phyloP scores from a whole-genome alignment of 1,140 invertebrate genomes.

The Penaeus japonicus region DNA sequence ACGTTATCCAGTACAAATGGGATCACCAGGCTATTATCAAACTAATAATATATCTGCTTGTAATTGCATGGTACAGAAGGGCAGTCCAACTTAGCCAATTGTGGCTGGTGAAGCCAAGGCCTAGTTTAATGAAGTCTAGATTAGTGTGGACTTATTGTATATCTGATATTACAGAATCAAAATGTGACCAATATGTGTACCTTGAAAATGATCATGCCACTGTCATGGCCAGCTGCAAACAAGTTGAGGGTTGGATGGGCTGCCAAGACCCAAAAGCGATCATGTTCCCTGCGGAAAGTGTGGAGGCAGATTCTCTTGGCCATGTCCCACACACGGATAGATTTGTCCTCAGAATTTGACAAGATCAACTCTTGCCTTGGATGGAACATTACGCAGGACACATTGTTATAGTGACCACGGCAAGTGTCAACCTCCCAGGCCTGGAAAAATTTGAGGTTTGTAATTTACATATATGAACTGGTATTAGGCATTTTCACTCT shows the following conservation, averaged over 20 bases:
- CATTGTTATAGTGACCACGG: slow-evolving; percentile 99
- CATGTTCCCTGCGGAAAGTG: slow-evolving; percentile 94
- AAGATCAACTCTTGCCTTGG: slow-evolving; percentile 96
- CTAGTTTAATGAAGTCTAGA: neutral
- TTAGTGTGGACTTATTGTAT: neutral
- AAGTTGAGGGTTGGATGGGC: slow-evolving; percentile 79
- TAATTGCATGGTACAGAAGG: no score
- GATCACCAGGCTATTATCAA: no score
- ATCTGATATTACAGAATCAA: neutral
- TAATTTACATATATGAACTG: neutral
- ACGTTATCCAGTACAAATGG: no score
- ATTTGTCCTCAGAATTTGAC: slow-evolving; percentile 95
- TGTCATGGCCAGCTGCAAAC: slow-evolving; percentile 93
- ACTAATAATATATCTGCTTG: no score
- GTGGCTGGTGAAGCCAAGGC: slow-evolving; percentile 16
- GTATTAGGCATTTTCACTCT: neutral
- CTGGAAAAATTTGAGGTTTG: slow-evolving; percentile 62
- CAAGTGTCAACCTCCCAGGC: slow-evolving; percentile 99
- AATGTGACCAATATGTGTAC: slow-evolving; percentile 21
- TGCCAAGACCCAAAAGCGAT: slow-evolving; percentile 92
- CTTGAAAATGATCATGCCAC: slow-evolving; percentile 86
- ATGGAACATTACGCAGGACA: slow-evolving; percentile 97
- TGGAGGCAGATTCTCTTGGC: slow-evolving; percentile 95
- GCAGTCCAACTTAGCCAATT: neutral
- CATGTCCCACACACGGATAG: slow-evolving; percentile 99